Evolutionary conservation across 2,888 invertebrate species (phyloP).

Genomic region (Ophion ventricosus): DNA sequence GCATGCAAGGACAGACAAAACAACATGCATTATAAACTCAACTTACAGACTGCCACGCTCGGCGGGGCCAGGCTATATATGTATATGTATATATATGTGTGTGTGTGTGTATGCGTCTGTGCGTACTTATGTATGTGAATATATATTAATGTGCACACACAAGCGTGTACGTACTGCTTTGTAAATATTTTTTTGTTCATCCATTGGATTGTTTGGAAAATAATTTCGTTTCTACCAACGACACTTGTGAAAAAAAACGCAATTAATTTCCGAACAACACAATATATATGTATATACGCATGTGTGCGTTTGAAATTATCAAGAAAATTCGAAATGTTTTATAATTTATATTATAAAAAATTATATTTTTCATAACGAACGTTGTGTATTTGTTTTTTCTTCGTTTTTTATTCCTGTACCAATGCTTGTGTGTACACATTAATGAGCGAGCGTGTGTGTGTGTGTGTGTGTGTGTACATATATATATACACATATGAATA

Average conservation of each 20-base stretch:
- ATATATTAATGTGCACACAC: slow-evolving; percentile 10
- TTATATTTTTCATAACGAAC: not conserved
- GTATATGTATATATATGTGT: slow-evolving; percentile 2
- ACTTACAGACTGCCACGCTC: slow-evolving; percentile 83
- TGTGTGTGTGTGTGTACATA: not conserved
- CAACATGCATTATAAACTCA: slow-evolving; percentile 92
- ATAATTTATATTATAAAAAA: not conserved
- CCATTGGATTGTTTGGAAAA: no score
- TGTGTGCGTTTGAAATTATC: no score
- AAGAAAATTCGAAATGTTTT: no score
- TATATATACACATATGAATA: slow-evolving; percentile 10
- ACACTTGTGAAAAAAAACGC: no score
- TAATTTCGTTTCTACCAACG: no score
- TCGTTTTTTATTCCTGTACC: not conserved
- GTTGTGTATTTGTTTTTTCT: not conserved
- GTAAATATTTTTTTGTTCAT: no score
- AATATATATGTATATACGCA: no score
- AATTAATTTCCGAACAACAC: no score
- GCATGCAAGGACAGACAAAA: slow-evolving; percentile 97
- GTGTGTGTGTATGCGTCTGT: not conserved
- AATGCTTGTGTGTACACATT: not conserved
- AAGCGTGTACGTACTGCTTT: not conserved
- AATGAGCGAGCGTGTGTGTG: not conserved
- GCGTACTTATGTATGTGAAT: not conserved
- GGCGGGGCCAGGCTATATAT: slow-evolving; percentile 63